These are phyloP conservation scores for Pachliopta kotzebuea DNA, from an alignment of 2,888 invertebrate genomes.

Conservation along the genomic window DNA sequence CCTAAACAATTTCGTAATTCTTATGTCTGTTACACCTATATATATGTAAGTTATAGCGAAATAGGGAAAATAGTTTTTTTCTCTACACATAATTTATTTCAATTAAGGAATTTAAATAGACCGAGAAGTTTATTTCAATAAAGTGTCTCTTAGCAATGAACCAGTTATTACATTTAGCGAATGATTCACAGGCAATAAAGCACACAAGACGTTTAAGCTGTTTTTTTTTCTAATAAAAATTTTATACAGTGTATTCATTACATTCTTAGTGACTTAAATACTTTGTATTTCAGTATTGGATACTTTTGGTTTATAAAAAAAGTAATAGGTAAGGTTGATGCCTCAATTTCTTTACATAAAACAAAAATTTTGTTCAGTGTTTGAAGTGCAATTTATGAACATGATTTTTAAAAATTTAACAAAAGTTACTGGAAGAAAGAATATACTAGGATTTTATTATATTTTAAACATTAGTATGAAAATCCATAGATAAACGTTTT, in stretches of 20 bases:
- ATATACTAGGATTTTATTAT: background rate
- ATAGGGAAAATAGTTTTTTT: background rate
- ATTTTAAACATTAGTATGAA: background rate
- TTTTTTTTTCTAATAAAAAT: conserved; percentile 45
- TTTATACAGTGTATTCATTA: conserved; percentile 10
- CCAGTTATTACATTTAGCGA: conserved; percentile 39
- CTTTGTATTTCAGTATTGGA: background rate
- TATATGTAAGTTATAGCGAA: background rate
- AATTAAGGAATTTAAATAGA: background rate
- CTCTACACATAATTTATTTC: background rate
- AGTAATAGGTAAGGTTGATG: no score
- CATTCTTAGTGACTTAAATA: conserved; percentile 1
- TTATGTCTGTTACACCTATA: no score
- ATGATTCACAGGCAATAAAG: conserved; percentile 69
- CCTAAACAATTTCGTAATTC: no score
- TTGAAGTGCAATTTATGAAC: no score
- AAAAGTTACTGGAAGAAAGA: background rate
- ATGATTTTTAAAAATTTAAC: background rate
- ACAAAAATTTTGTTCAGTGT: no score
- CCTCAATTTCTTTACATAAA: no score
- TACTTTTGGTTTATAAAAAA: background rate
- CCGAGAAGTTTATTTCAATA: conserved; percentile 16
- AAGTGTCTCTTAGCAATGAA: conserved; percentile 17
- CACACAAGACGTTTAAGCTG: conserved; percentile 53
- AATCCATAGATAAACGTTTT: no score